phyloP scores from a whole-genome alignment of 2,113 vertebrate genomes.

The Eubucco bourcierii region DNA sequence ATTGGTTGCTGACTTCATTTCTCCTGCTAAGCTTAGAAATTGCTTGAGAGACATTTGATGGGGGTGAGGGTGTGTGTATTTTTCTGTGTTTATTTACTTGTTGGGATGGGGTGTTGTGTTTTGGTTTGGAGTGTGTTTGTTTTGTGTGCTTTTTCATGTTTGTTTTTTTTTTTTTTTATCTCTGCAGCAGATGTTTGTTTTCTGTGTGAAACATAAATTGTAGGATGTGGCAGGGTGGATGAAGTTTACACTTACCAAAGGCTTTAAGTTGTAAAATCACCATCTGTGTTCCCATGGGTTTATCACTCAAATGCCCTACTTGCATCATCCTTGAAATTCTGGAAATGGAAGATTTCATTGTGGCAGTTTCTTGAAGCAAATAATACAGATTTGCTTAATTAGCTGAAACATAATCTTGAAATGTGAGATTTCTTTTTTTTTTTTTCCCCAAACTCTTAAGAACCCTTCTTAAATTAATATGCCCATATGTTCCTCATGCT shows the following conservation, averaged over 20 bases:
- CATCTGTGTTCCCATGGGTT: slow-evolving; percentile 22
- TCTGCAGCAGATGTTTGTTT: slow-evolving; percentile 25
- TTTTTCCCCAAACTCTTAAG: not conserved
- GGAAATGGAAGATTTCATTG: not conserved
- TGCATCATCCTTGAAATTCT: not conserved
- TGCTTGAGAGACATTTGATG: not conserved
- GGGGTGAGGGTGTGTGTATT: no score
- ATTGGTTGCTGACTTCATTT: not conserved
- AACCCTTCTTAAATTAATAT: not conserved
- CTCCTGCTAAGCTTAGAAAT: not conserved
- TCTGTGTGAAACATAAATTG: slow-evolving; percentile 8
- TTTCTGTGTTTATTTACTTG: no score
- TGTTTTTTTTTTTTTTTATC: not conserved
- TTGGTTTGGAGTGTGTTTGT: no score
- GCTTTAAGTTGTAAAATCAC: slow-evolving; percentile 25
- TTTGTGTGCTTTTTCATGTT: not conserved
- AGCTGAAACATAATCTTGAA: slow-evolving; percentile 24
- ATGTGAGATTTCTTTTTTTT: not conserved
- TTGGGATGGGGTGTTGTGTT: no score
- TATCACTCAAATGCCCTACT: not conserved
- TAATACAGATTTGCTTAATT: slow-evolving; percentile 23
- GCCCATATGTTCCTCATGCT: slow-evolving; percentile 16
- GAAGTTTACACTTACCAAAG: not conserved
- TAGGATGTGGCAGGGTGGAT: not conserved
- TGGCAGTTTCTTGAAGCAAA: not conserved